A percentile compares a stretch with the other conserved stretches of the same genome.
These are phyloP conservation scores for Himantopus leucocephalus DNA, from an alignment of 2,113 vertebrate genomes.

Conservation along the genomic window DNA sequence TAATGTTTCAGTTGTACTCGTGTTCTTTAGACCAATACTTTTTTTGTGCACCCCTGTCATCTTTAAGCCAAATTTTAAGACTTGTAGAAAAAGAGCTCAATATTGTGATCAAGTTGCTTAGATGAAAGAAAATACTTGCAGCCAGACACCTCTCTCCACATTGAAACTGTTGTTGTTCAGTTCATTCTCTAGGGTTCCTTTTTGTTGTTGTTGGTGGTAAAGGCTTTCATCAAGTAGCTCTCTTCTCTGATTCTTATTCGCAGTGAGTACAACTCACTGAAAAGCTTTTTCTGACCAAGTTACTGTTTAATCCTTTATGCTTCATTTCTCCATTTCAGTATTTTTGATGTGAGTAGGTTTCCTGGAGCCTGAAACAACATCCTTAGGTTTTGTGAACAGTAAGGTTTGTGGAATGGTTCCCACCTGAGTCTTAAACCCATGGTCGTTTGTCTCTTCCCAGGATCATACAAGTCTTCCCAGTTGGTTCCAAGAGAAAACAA, in stretches of 20 bases:
- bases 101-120: neutral
- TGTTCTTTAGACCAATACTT: neutral
- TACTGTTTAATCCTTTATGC: neutral
- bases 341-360: neutral
- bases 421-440: neutral
- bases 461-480: neutral
- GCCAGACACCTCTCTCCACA: neutral
- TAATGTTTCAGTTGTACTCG: rapidly evolving
- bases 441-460: neutral
- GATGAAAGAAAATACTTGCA: neutral
- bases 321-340: neutral
- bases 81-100: neutral
- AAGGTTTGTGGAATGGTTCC: neutral
- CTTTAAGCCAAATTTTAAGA: neutral
- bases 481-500: neutral
- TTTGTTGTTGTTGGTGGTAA: neutral
- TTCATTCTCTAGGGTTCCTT: neutral
- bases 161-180: neutral
- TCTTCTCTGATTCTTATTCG: slow-evolving; percentile 52
- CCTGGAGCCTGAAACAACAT: neutral
- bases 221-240: slow-evolving; percentile 8
- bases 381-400: neutral
- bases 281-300: slow-evolving; percentile 39
- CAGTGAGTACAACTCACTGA: slow-evolving; percentile 27
- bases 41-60: neutral